Evolutionary conservation across 2,888 invertebrate genomes (phyloP).

Genomic region (Diabrotica balteata): DNA sequence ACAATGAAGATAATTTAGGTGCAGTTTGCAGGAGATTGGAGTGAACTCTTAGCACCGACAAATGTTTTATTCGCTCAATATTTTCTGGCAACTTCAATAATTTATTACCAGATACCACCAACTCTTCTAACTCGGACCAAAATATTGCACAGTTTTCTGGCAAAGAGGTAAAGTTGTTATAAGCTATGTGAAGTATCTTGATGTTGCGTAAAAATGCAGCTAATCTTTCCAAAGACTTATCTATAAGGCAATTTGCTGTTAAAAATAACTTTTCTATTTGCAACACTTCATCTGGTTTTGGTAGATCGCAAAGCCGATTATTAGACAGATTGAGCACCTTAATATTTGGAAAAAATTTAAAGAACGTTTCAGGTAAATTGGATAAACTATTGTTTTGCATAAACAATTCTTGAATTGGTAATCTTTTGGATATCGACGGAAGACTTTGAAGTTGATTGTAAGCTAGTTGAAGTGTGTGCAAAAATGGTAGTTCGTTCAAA

Average conservation of each 20-base stretch:
- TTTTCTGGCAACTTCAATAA: constrained; percentile 78
- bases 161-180: constrained; percentile 76
- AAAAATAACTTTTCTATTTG: constrained; percentile 73
- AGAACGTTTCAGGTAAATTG: constrained; percentile 77
- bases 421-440: constrained; percentile 72
- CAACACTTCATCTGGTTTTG: constrained; percentile 65
- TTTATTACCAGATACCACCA: constrained; percentile 83
- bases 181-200: constrained; percentile 77
- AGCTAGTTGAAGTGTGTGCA: constrained; percentile 77
- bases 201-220: constrained; percentile 71
- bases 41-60: constrained; percentile 80
- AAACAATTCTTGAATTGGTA: constrained; percentile 75
- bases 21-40: constrained; percentile 79
- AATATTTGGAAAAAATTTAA: constrained; percentile 70
- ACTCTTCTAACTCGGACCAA: constrained; percentile 82
- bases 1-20: constrained; percentile 78
- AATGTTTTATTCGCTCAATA: constrained; percentile 73
- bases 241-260: constrained; percentile 79
- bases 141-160: constrained; percentile 77
- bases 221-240: constrained; percentile 66
- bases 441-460: constrained; percentile 79
- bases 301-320: constrained; percentile 76
- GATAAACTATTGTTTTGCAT: constrained; percentile 82
- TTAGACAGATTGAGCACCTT: constrained; percentile 80
- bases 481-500: constrained; percentile 74